Conservation (phyloP, 2,888 invertebrate genomes). For the Hirudinaria manillensis region DNA sequence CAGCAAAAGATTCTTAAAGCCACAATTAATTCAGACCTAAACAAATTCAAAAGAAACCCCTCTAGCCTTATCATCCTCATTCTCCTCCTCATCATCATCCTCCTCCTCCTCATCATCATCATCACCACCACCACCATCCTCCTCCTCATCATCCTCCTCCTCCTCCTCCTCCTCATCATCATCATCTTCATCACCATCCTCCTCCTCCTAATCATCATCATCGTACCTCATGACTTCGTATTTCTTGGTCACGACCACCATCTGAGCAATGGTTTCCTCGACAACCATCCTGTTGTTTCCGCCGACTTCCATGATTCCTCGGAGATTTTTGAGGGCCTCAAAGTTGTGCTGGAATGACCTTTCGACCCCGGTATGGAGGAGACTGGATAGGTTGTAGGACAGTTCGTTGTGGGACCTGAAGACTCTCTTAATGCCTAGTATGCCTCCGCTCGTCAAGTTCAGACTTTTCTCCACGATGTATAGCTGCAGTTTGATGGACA, state of each 20-base stretch:
- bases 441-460: not conserved
- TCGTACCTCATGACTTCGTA: not conserved
- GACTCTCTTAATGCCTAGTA: not conserved
- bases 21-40: too few species aligned
- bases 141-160: too few species aligned
- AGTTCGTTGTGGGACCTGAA: not conserved
- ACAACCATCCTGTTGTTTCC: constrained; percentile 10
- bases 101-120: too few species aligned
- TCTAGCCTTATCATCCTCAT: too few species aligned
- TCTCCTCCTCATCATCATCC: too few species aligned
- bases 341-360: constrained; percentile 1
- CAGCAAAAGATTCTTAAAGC: too few species aligned
- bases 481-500: not conserved
- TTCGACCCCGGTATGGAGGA: not conserved
- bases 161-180: too few species aligned
- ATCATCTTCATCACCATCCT: too few species aligned
- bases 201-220: too few species aligned
- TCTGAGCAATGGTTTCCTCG: not conserved
- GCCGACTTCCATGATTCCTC: not conserved
- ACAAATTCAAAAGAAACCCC: too few species aligned
- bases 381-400: not conserved
- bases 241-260: not conserved
- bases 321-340: not conserved
- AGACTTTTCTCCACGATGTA: not conserved
- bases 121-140: too few species aligned